These are phyloP conservation scores for Dendrolimus punctatus DNA, from an alignment of 1,140 invertebrate species.

Conservation along the genomic window DNA sequence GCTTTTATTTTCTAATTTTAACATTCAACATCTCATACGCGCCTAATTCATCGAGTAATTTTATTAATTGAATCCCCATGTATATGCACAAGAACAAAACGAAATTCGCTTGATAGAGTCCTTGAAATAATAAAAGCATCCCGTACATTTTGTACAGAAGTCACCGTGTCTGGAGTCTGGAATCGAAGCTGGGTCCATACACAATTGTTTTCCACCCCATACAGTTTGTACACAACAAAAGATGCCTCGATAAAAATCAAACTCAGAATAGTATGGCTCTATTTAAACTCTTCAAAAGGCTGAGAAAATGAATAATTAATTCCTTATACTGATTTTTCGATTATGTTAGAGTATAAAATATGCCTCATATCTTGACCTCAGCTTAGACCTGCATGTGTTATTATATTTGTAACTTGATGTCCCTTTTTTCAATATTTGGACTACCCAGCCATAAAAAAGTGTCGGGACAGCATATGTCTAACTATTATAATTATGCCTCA, in stretches of 20 bases:
- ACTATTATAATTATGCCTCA: too few relatives aligned
- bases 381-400: too few relatives aligned
- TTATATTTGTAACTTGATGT: too few relatives aligned
- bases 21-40: not conserved
- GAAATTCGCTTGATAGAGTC: slow-evolving; percentile 40
- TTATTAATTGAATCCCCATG: slow-evolving; percentile 12
- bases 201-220: slow-evolving; percentile 49
- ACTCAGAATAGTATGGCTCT: slow-evolving; percentile 20
- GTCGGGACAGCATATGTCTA: too few relatives aligned
- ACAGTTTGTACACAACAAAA: slow-evolving; percentile 31
- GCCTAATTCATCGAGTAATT: not conserved
- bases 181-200: slow-evolving; percentile 22
- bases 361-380: too few relatives aligned
- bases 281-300: too few relatives aligned
- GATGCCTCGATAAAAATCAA: slow-evolving; percentile 52
- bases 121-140: slow-evolving; percentile 57
- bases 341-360: too few relatives aligned
- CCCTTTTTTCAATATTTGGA: too few relatives aligned
- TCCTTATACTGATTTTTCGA: too few relatives aligned
- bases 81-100: slow-evolving; percentile 39
- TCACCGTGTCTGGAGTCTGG: slow-evolving; percentile 28
- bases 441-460: too few relatives aligned
- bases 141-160: slow-evolving; percentile 33
- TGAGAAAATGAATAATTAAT: too few relatives aligned
- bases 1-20: too few relatives aligned